These are phyloP conservation scores for Pemphredon lugubris DNA, from an alignment of 2,888 invertebrate species.

Conservation along the genomic window DNA sequence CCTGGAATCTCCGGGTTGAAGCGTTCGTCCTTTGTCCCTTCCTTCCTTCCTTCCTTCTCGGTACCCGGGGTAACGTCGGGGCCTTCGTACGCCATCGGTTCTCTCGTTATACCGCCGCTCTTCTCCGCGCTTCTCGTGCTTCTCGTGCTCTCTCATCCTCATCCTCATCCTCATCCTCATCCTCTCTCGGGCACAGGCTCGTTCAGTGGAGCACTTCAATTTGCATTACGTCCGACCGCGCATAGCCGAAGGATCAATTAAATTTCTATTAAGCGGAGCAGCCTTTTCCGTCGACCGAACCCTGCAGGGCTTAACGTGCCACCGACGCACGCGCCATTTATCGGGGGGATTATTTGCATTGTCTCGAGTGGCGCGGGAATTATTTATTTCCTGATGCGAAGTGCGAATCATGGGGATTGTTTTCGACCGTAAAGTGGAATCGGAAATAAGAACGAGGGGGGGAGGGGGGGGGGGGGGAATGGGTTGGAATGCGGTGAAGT, in stretches of 20 bases:
- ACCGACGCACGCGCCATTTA: slow-evolving; percentile 69
- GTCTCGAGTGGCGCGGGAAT: slow-evolving; percentile 51
- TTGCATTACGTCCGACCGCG: slow-evolving; percentile 76
- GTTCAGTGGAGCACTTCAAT: slow-evolving; percentile 71
- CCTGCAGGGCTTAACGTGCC: slow-evolving; percentile 35
- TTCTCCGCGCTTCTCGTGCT: no score
- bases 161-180: slow-evolving; percentile 30
- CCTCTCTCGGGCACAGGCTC: slow-evolving; percentile 47
- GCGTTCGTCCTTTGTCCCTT: slow-evolving; percentile 24
- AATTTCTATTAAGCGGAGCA: slow-evolving; percentile 78
- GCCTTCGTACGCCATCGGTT: no score
- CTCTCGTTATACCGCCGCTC: no score
- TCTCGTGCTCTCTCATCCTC: slow-evolving; percentile 41
- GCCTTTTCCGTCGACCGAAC: slow-evolving; percentile 64
- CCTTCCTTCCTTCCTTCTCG: no score
- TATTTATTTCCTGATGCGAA: slow-evolving; percentile 47
- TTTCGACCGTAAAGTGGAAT: slow-evolving; percentile 6
- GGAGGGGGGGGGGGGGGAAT: background rate
- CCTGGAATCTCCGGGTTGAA: slow-evolving; percentile 21
- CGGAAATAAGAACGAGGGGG: no score
- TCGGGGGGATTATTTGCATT: slow-evolving; percentile 70
- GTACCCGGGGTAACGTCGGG: no score
- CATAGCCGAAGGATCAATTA: slow-evolving; percentile 79
- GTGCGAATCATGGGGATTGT: slow-evolving; percentile 38
- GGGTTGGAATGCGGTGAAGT: background rate